Conservation (phyloP, 2,797 vertebrate species). For the Tadarida brasiliensis region DNA sequence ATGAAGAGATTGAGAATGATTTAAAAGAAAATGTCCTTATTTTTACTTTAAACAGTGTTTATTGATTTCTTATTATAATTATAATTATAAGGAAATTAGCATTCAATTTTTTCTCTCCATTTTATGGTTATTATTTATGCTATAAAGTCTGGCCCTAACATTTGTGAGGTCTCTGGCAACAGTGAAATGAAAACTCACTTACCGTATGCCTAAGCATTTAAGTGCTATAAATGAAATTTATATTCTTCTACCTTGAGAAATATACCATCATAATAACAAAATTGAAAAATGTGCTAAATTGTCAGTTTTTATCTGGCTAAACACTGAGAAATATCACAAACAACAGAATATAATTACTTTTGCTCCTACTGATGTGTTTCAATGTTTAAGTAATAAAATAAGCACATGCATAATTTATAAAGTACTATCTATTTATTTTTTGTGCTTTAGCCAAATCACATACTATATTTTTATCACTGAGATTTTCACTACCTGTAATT, state of each 20-base stretch:
- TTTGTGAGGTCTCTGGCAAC: not conserved
- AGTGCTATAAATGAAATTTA: not conserved
- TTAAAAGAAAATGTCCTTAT: not conserved
- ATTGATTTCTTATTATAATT: not conserved
- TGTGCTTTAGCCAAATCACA: slow-evolving; percentile 19
- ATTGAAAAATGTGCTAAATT: not conserved
- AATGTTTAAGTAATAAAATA: slow-evolving; percentile 38
- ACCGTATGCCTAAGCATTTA: not conserved
- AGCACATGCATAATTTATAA: slow-evolving; percentile 3
- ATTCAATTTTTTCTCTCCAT: not conserved
- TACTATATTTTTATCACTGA: slow-evolving; percentile 41
- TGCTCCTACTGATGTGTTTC: not conserved
- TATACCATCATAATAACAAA: not conserved
- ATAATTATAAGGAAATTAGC: not conserved
- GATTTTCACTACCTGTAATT: not conserved
- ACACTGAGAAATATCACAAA: not conserved
- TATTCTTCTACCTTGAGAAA: not conserved
- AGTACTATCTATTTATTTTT: slow-evolving; percentile 21
- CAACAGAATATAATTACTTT: slow-evolving; percentile 24
- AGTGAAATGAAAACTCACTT: slow-evolving; percentile 7
- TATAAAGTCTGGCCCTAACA: not conserved
- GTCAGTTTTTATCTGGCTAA: not conserved
- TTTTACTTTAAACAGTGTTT: slow-evolving; percentile 10
- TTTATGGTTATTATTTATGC: not conserved
- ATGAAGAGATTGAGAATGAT: not conserved